Percentiles rank a stretch among this genome's conserved stretches.
Conservation (phyloP, 2,888 invertebrate species). For the Aplocera efformata region DNA sequence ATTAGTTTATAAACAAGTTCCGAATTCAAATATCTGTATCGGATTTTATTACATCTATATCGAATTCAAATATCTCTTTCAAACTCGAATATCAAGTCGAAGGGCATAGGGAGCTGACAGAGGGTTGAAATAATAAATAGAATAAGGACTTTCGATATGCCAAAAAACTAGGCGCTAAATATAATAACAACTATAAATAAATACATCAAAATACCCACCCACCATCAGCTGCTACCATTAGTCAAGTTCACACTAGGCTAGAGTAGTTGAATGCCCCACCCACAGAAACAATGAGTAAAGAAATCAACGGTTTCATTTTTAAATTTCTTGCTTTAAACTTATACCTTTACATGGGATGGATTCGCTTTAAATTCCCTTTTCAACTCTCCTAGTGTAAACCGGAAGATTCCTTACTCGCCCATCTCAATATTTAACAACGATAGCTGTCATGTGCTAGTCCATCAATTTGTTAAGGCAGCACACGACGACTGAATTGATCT, state of each 20-base stretch:
- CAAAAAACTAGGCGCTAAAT: constrained; percentile 27
- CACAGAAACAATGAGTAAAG: too few species aligned
- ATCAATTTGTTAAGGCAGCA: too few species aligned
- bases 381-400: constrained; percentile 6
- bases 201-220: constrained; percentile 51
- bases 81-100: not conserved
- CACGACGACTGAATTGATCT: too few species aligned
- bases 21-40: too few species aligned
- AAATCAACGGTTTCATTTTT: too few species aligned
- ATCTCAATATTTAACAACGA: not conserved
- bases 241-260: constrained; percentile 5
- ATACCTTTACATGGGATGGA: too few species aligned
- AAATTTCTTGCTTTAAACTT: too few species aligned
- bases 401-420: constrained; percentile 1
- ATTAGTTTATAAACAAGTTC: too few species aligned
- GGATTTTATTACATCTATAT: too few species aligned
- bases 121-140: constrained; percentile 38
- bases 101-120: constrained; percentile 41
- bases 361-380: not conserved
- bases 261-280: not conserved
- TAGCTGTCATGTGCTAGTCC: too few species aligned
- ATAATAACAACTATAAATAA: constrained; percentile 39
- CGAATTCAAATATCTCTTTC: not conserved
- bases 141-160: constrained; percentile 18
- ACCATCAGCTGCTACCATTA: constrained; percentile 40